Percentiles rank a stretch among this genome's conserved stretches.
Conservation (phyloP, 2,888 invertebrate genomes). For the Timema cristinae region DNA sequence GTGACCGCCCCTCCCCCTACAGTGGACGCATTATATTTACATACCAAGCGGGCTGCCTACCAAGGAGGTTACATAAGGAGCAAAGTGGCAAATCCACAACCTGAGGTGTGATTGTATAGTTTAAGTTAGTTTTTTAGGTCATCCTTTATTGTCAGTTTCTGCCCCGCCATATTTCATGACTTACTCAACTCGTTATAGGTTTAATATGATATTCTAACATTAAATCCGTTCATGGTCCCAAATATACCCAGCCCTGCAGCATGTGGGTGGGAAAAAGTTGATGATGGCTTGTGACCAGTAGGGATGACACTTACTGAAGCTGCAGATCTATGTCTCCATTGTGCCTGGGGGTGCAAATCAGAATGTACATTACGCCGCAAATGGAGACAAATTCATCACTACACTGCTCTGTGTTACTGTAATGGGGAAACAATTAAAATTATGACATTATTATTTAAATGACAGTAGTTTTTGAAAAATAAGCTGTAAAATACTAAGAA, state of each 20-base stretch:
- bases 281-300: too few relatives aligned
- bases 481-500: too few relatives aligned
- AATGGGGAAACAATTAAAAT: not conserved
- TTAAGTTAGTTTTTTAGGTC: too few relatives aligned
- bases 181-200: not conserved
- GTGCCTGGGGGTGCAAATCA: not conserved
- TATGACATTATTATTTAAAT: too few relatives aligned
- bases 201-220: not conserved
- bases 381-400: not conserved
- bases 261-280: too few relatives aligned
- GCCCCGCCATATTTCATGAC: too few relatives aligned
- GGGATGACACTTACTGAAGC: too few relatives aligned
- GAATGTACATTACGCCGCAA: not conserved
- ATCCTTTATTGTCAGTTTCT: too few relatives aligned
- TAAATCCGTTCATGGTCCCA: too few relatives aligned
- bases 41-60: not conserved
- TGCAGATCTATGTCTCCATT: too few relatives aligned
- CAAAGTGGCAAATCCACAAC: not conserved
- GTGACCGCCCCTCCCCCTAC: not conserved
- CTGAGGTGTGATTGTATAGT: not conserved
- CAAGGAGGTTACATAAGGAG: not conserved
- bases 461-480: too few relatives aligned
- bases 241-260: too few relatives aligned
- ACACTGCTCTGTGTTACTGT: slow-evolving; percentile 1
- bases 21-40: not conserved